These are phyloP conservation scores for Nycticebus coucang DNA, from an alignment of 2,113 vertebrate genomes.

Conservation along the genomic window DNA sequence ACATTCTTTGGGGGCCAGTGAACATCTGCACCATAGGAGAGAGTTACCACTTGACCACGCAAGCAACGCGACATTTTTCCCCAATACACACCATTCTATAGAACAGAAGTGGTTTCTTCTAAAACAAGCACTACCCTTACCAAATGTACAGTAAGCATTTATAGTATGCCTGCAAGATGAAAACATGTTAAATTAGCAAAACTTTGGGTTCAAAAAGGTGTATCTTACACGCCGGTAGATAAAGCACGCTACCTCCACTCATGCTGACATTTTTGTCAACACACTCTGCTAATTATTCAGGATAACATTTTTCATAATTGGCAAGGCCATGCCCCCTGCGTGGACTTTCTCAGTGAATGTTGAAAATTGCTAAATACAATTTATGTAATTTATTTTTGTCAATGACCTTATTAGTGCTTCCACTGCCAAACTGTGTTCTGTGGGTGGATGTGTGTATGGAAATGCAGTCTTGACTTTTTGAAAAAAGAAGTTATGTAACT, in stretches of 20 bases:
- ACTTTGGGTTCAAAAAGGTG: slow-evolving; percentile 45
- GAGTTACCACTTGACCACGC: not conserved
- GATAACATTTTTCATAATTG: slow-evolving; percentile 76
- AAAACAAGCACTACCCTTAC: not conserved
- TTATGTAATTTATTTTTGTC: slow-evolving; percentile 72
- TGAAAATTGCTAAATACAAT: slow-evolving; percentile 71
- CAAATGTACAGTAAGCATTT: not conserved
- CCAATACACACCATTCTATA: not conserved
- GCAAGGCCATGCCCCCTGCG: slow-evolving; percentile 41
- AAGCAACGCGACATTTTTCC: not conserved
- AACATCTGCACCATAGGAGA: not conserved
- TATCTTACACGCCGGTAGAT: not conserved
- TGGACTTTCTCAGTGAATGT: slow-evolving; percentile 61
- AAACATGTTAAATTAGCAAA: slow-evolving; percentile 60
- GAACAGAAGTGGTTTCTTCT: not conserved
- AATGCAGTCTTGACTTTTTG: slow-evolving; percentile 72
- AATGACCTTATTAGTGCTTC: slow-evolving; percentile 72
- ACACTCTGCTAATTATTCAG: slow-evolving; percentile 73
- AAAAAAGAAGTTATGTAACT: slow-evolving; percentile 70
- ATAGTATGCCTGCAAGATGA: not conserved
- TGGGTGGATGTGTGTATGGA: slow-evolving; percentile 57
- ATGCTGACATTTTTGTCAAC: slow-evolving; percentile 68
- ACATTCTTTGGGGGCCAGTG: not conserved
- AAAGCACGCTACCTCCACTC: not conserved
- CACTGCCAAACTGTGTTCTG: slow-evolving; percentile 26